Percentiles rank a stretch among this genome's conserved stretches.
phyloP scores from a whole-genome alignment of 2,888 invertebrate genomes.

The Campoplex nolae region DNA sequence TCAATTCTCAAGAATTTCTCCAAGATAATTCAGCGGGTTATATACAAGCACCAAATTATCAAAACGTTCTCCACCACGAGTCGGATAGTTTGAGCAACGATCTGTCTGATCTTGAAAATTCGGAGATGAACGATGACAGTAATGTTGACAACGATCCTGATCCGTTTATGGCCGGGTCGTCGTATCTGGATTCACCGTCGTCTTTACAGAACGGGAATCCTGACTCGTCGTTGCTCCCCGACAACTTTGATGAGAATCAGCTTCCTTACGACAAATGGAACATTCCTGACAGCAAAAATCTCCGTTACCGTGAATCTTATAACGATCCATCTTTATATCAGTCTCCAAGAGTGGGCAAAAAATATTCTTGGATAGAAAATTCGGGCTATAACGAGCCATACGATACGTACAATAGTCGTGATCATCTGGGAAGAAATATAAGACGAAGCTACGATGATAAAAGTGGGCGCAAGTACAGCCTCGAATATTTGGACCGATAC shows the following conservation, averaged over 20 bases:
- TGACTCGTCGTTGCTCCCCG: neutral
- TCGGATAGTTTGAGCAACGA: constrained; percentile 13
- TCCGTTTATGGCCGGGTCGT: neutral
- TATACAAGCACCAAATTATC: constrained; percentile 22
- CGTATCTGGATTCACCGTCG: neutral
- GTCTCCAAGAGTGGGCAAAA: neutral
- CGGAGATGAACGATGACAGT: constrained; percentile 50
- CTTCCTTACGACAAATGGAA: constrained; percentile 29
- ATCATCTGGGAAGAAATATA: constrained; percentile 43
- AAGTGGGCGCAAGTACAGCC: constrained; percentile 33
- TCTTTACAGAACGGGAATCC: constrained; percentile 25
- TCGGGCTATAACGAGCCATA: neutral
- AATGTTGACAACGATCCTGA: constrained; percentile 54
- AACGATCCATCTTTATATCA: constrained; percentile 6
- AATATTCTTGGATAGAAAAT: constrained; percentile 28
- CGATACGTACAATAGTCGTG: neutral
- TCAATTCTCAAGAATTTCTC: neutral
- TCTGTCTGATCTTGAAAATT: constrained; percentile 37
- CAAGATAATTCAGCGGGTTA: neutral
- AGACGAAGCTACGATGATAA: constrained; percentile 49
- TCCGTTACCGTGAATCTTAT: constrained; percentile 1
- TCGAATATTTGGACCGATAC: constrained; percentile 68
- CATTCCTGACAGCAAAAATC: constrained; percentile 1
- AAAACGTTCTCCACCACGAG: neutral
- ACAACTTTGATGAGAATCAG: neutral